A percentile compares a stretch with the other conserved stretches of the same genome.
These are phyloP conservation scores for human (Homo sapiens) DNA, from an alignment of 2,113 vertebrate species.

Conservation along the genomic window GRCh38 chr1:92471501-92472000, in stretches of 20 bases:
- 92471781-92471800: too few species aligned
- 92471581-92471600: background rate
- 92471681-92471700: background rate
- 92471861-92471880: background rate
- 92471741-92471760: background rate
- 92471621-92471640: constrained; percentile 34
- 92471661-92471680: constrained; percentile 4
- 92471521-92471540: background rate
- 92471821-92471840: background rate
- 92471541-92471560: constrained; percentile 31
- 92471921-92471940: background rate
- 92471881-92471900: background rate
- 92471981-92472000: constrained; percentile 41
- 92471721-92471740: background rate
- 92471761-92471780: too few species aligned
- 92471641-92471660: background rate
- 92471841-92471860: background rate
- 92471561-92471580: background rate
- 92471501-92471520: background rate
- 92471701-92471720: background rate
- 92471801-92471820: too few species aligned
- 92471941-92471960: background rate
- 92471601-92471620: background rate
- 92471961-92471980: background rate
- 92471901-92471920: background rate